Conservation (phyloP, 2,797 vertebrate species). For the Macrochelys suwanniensis region DNA sequence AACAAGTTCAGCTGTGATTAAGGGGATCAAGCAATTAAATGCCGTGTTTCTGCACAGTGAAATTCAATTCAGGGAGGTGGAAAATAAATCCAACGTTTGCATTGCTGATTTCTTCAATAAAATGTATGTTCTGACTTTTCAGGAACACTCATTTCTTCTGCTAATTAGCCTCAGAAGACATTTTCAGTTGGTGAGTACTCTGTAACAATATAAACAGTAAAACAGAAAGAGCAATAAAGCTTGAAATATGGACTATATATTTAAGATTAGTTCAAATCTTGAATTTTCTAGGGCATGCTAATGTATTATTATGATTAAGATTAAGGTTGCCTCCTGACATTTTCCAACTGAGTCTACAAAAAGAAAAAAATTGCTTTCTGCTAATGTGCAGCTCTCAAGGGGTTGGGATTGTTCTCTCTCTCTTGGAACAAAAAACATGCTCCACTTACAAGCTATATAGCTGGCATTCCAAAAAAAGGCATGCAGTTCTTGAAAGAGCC, state of each 20-base stretch:
- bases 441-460: not conserved
- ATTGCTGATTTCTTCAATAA: not conserved
- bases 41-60: not conserved
- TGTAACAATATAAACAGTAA: not conserved
- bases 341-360: accelerated
- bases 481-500: not conserved
- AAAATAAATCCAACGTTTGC: not conserved
- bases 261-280: slow-evolving; percentile 19
- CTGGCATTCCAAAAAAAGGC: not conserved
- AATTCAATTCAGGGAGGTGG: not conserved
- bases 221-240: not conserved
- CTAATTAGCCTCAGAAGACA: slow-evolving; percentile 34
- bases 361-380: not conserved
- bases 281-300: not conserved
- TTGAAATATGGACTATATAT: not conserved
- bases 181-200: not conserved
- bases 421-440: not conserved
- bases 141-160: slow-evolving; percentile 33
- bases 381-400: not conserved
- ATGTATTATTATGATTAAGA: not conserved
- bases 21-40: slow-evolving; percentile 13
- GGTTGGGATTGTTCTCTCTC: not conserved
- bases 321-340: not conserved
- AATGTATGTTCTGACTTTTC: slow-evolving; percentile 29
- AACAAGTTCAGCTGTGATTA: slow-evolving; percentile 13